Evolutionary conservation across 2,888 invertebrate species (phyloP).

Genomic region (Ormia ochracea): DNA sequence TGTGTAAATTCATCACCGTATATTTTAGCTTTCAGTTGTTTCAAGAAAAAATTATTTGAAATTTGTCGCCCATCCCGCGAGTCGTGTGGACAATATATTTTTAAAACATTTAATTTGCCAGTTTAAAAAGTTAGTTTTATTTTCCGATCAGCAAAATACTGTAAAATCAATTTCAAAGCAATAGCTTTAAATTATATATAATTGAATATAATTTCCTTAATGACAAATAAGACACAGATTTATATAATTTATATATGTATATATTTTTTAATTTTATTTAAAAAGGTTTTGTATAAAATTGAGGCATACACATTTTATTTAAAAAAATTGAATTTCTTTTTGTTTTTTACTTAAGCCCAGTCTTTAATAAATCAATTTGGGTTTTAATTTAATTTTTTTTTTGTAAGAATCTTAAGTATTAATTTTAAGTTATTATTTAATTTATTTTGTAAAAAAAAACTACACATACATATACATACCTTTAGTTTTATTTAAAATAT

Average conservation of each 20-base stretch:
- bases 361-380: slow-evolving; percentile 41
- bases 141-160: too few species aligned
- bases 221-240: background rate
- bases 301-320: slow-evolving; percentile 50
- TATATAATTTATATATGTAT: background rate
- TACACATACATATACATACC: slow-evolving; percentile 54
- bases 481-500: slow-evolving; percentile 52
- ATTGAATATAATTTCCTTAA: background rate
- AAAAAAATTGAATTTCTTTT: slow-evolving; percentile 33
- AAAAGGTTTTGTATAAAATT: slow-evolving; percentile 49
- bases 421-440: slow-evolving; percentile 19
- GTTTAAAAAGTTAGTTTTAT: too few species aligned
- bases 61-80: too few species aligned
- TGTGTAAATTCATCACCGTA: too few species aligned
- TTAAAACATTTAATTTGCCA: too few species aligned
- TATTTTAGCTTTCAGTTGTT: too few species aligned
- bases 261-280: slow-evolving; percentile 61
- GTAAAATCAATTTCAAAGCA: too few species aligned
- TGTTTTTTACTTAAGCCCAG: slow-evolving; percentile 67
- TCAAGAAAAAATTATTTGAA: too few species aligned
- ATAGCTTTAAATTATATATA: too few species aligned
- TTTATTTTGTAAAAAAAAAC: slow-evolving; percentile 39
- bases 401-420: slow-evolving; percentile 36
- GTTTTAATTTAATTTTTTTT: slow-evolving; percentile 20
- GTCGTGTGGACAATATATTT: too few species aligned